phyloP scores from a whole-genome alignment of 2,113 vertebrate species.

The Pardalotus punctatus region DNA sequence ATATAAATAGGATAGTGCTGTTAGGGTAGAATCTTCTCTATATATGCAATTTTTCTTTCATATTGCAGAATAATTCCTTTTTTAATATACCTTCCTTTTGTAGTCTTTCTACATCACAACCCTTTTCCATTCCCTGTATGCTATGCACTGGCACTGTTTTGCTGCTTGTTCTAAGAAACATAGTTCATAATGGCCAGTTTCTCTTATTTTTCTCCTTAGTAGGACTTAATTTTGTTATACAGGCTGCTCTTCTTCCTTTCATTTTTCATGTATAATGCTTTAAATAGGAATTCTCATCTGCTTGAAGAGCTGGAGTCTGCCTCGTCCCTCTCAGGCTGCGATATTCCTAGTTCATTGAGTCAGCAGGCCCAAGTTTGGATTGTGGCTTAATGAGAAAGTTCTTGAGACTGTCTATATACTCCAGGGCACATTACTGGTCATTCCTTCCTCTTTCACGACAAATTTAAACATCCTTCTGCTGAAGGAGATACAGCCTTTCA shows the following conservation, averaged over 20 bases:
- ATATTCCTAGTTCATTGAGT: neutral
- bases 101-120: neutral
- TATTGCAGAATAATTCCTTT: neutral
- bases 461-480: neutral
- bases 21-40: neutral
- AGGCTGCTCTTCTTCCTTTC: constrained; percentile 31
- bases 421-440: neutral
- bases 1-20: neutral
- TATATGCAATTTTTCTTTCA: neutral
- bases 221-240: constrained; percentile 37
- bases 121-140: neutral
- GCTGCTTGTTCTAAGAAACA: neutral
- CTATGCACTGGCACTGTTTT: neutral
- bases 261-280: neutral
- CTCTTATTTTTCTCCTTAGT: neutral
- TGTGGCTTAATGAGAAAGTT: neutral
- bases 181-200: neutral
- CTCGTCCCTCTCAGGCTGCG: neutral
- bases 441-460: neutral
- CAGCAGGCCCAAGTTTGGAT: neutral
- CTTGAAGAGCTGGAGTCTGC: neutral
- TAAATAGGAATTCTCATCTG: constrained; percentile 4
- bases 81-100: neutral
- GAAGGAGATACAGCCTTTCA: neutral
- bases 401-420: rapidly evolving